A percentile compares a stretch with the other conserved stretches of the same genome.
Evolutionary conservation across 2,113 vertebrate genomes (phyloP).

Genomic region (Triplophysa tibetana): DNA sequence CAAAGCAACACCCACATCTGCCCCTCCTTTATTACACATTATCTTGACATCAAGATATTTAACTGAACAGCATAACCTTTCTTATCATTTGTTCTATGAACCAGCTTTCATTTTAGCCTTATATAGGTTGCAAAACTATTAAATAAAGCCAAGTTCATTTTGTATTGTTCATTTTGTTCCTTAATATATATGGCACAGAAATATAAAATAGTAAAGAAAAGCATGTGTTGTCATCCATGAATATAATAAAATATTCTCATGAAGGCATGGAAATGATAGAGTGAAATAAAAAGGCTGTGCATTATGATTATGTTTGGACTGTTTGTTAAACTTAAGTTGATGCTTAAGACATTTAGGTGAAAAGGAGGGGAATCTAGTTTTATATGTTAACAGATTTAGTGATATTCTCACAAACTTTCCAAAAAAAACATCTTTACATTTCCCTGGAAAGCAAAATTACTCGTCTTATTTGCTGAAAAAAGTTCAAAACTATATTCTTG

Average conservation of each 20-base stretch:
- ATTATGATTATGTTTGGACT: not conserved
- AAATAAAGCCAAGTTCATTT: not conserved
- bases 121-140: not conserved
- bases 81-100: not conserved
- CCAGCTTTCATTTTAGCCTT: conserved; percentile 1
- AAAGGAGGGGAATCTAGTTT: too few species aligned
- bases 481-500: too few species aligned
- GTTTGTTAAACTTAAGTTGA: too few species aligned
- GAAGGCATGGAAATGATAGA: not conserved
- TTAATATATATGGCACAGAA: not conserved
- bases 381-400: too few species aligned
- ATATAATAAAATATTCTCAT: not conserved
- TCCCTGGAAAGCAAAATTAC: too few species aligned
- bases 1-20: not conserved
- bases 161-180: not conserved
- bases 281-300: conserved; percentile 18
- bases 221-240: not conserved
- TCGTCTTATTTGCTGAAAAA: too few species aligned
- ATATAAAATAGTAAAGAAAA: not conserved
- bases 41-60: not conserved
- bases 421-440: too few species aligned
- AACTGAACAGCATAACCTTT: not conserved
- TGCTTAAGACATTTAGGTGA: too few species aligned
- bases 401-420: too few species aligned
- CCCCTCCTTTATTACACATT: conserved; percentile 19